Conservation (phyloP, 2,113 vertebrate genomes). For the Craseonycteris thonglongyai region DNA sequence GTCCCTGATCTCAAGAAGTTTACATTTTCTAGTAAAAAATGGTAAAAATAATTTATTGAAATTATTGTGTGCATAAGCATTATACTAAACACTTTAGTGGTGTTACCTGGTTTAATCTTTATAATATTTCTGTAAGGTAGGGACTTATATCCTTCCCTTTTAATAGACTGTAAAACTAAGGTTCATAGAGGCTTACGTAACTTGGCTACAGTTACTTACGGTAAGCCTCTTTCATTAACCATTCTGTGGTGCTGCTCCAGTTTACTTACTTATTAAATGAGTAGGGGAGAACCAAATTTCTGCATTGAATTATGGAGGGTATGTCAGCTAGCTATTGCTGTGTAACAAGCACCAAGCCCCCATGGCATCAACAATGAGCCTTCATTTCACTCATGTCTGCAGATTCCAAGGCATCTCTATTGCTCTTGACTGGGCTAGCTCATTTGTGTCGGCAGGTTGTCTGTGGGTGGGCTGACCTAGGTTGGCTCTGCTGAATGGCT, state of each 20-base stretch:
- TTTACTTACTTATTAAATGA: neutral
- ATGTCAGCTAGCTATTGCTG: neutral
- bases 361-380: neutral
- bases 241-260: neutral
- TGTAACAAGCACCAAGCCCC: neutral
- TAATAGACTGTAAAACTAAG: too few relatives aligned
- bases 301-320: neutral
- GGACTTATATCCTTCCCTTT: too few relatives aligned
- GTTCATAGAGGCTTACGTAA: too few relatives aligned
- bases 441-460: neutral
- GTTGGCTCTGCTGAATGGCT: neutral
- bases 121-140: too few relatives aligned
- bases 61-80: too few relatives aligned
- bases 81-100: too few relatives aligned
- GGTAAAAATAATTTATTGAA: too few relatives aligned
- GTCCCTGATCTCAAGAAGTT: too few relatives aligned
- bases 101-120: too few relatives aligned
- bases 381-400: neutral
- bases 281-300: neutral
- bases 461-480: neutral
- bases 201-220: too few relatives aligned
- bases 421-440: neutral
- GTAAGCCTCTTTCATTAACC: neutral
- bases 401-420: neutral
- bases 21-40: too few relatives aligned